Percentiles rank a stretch among this genome's conserved stretches.
phyloP scores from a whole-genome alignment of 2,797 vertebrate genomes.

The Sphenodon punctatus region DNA sequence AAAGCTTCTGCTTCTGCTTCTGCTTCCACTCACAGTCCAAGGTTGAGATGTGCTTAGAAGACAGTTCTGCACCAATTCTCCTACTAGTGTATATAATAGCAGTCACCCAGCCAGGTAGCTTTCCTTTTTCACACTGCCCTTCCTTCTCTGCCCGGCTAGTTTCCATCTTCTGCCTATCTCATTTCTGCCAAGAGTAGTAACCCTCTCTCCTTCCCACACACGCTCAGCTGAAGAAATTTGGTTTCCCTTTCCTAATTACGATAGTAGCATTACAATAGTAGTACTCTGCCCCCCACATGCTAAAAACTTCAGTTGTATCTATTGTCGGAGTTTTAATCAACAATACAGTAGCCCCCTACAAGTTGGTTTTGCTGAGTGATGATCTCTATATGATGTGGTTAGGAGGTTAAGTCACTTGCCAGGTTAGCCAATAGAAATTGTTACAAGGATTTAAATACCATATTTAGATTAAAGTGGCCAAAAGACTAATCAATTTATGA shows the following conservation, averaged over 20 bases:
- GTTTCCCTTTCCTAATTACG: background rate
- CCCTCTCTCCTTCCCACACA: background rate
- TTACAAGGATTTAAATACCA: no score
- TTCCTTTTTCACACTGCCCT: background rate
- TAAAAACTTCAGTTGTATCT: background rate
- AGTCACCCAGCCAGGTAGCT: accelerated
- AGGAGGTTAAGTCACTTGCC: no score
- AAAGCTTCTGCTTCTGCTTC: background rate
- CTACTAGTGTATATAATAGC: background rate
- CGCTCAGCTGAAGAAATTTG: accelerated
- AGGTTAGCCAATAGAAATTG: no score
- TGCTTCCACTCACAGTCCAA: background rate
- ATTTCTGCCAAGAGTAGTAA: background rate
- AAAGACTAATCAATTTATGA: no score
- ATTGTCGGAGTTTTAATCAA: no score
- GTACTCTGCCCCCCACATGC: background rate
- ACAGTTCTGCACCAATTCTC: background rate
- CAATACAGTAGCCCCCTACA: no score
- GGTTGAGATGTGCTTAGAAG: background rate
- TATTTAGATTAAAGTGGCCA: no score
- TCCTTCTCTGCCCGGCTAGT: background rate
- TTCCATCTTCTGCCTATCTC: background rate
- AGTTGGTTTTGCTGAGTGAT: no score
- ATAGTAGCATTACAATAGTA: accelerated
- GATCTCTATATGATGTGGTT: no score